A percentile compares a stretch with the other conserved stretches of the same genome.
Conservation (phyloP, 2,888 invertebrate species). For the Oscheius sp. region DNA sequence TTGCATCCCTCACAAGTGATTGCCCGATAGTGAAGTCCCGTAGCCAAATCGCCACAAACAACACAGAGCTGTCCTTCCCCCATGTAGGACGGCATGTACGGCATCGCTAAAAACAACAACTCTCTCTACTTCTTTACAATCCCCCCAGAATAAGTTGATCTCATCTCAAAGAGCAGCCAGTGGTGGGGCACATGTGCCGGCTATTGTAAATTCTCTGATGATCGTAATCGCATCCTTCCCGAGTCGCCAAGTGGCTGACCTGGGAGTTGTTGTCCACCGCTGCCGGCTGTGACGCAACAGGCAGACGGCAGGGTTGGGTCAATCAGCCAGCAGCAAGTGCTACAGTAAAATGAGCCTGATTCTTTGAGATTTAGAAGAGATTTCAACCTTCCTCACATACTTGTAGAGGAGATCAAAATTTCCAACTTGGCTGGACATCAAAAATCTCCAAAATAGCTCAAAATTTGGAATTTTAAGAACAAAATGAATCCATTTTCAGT, state of each 20-base stretch:
- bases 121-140: background rate
- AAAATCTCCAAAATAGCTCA: background rate
- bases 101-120: slow-evolving; percentile 47
- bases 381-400: too few species aligned
- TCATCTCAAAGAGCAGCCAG: background rate
- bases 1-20: slow-evolving; percentile 73
- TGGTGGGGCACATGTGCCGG: slow-evolving; percentile 8
- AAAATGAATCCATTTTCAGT: background rate
- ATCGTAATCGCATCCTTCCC: slow-evolving; percentile 25
- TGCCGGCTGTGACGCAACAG: slow-evolving; percentile 24
- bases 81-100: slow-evolving; percentile 64
- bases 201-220: background rate
- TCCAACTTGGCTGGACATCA: background rate
- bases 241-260: slow-evolving; percentile 16
- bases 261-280: slow-evolving; percentile 20
- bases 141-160: background rate
- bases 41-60: slow-evolving; percentile 73
- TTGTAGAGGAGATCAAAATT: background rate
- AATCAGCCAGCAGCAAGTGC: background rate
- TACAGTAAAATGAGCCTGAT: background rate
- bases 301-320: slow-evolving; percentile 16
- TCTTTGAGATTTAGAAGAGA: too few species aligned
- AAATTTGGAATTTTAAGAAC: background rate
- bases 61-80: slow-evolving; percentile 72
- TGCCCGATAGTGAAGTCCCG: slow-evolving; percentile 72